These are phyloP conservation scores for Arenaria interpres DNA, from an alignment of 2,113 vertebrate genomes.

Conservation along the genomic window DNA sequence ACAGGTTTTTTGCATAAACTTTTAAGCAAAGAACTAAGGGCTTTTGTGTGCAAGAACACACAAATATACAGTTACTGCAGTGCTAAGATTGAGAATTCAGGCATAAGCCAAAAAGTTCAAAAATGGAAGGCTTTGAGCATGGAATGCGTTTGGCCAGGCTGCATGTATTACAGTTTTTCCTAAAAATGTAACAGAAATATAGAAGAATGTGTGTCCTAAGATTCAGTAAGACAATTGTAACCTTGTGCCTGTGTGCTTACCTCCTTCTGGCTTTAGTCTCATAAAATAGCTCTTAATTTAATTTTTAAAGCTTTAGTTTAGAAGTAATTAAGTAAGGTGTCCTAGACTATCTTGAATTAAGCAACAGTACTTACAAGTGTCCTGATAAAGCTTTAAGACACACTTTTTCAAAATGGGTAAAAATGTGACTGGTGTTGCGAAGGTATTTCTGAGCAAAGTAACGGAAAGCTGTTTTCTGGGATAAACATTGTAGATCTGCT, in stretches of 20 bases:
- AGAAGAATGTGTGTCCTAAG: background rate
- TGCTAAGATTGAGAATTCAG: background rate
- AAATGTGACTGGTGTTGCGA: background rate
- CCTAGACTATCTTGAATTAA: background rate
- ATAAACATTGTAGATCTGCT: background rate
- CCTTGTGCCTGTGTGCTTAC: background rate
- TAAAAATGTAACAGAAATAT: background rate
- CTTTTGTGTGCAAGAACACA: background rate
- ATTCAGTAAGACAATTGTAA: background rate
- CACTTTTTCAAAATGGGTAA: background rate
- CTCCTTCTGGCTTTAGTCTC: background rate
- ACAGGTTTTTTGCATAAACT: slow-evolving; percentile 8
- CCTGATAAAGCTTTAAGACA: background rate
- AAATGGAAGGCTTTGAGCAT: background rate
- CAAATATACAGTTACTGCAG: background rate
- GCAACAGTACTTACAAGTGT: background rate
- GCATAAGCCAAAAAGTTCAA: background rate
- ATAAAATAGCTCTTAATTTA: background rate
- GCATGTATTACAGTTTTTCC: background rate
- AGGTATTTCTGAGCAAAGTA: background rate
- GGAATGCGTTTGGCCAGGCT: background rate
- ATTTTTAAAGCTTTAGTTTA: background rate
- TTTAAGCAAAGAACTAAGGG: background rate
- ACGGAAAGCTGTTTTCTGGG: background rate
- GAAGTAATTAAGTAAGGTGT: background rate